Percentiles rank a stretch among this genome's conserved stretches.
Evolutionary conservation across 2,797 vertebrate species (phyloP).

Genomic region (Schizopygopsis pylzovi): DNA sequence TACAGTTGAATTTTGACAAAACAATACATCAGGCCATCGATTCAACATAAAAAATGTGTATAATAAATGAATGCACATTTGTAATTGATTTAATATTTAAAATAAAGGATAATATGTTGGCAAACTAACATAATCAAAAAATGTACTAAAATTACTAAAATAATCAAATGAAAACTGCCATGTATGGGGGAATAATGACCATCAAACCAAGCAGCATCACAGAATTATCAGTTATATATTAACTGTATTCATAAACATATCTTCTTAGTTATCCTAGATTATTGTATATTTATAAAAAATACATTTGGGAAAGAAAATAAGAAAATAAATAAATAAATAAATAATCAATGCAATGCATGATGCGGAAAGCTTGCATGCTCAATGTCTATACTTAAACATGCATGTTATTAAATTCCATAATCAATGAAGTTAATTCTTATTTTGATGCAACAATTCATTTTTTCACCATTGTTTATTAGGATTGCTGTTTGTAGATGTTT

Average conservation of each 20-base stretch:
- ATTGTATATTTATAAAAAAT: neutral
- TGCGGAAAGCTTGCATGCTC: neutral
- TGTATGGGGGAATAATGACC: neutral
- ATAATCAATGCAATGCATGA: neutral
- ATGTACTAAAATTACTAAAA: neutral
- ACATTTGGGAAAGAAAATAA: neutral
- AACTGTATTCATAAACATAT: neutral
- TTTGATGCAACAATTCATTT: neutral
- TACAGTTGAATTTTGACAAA: neutral
- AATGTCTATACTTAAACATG: neutral
- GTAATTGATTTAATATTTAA: no score
- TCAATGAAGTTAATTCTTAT: neutral
- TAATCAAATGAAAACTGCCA: neutral
- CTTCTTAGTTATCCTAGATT: neutral
- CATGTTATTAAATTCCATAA: neutral
- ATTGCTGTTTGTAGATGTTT: neutral
- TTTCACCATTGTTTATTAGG: neutral
- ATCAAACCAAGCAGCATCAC: neutral
- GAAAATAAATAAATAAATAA: no score
- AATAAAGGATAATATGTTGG: neutral
- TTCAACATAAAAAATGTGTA: neutral
- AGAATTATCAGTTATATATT: neutral
- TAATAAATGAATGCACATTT: neutral
- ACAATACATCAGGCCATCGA: neutral
- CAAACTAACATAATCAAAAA: neutral